Percentiles rank a stretch among this genome's conserved stretches.
Conservation (phyloP, 2,113 vertebrate species). For the Cephalopterus ornatus region DNA sequence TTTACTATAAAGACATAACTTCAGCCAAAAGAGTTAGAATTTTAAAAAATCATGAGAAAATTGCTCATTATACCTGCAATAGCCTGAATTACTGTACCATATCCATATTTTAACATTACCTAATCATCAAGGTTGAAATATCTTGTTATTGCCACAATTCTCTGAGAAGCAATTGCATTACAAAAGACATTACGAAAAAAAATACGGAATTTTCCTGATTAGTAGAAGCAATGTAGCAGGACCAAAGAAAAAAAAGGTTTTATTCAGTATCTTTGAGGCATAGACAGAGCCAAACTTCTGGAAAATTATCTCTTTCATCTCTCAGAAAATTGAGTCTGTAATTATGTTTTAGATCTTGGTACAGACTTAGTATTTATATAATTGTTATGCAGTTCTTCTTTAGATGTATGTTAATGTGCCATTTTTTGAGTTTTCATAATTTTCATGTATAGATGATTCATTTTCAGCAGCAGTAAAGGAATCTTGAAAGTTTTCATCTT, state of each 20-base stretch:
- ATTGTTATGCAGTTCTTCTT: background rate
- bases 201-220: background rate
- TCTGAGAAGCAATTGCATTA: background rate
- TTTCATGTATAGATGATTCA: slow-evolving; percentile 11
- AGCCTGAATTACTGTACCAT: background rate
- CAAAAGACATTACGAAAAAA: background rate
- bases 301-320: background rate
- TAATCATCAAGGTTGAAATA: background rate
- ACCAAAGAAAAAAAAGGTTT: background rate
- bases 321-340: slow-evolving; percentile 30
- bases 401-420: slow-evolving; percentile 11
- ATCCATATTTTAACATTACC: background rate
- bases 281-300: background rate
- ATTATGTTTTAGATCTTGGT: slow-evolving; percentile 7
- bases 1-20: background rate
- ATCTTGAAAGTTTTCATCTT: background rate
- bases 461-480: background rate
- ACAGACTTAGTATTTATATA: background rate
- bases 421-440: background rate
- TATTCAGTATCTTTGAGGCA: background rate
- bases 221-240: background rate
- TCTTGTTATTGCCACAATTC: background rate
- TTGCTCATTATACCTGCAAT: background rate
- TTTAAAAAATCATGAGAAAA: background rate
- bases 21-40: background rate